phyloP scores from a whole-genome alignment of 2,888 invertebrate genomes.

The Bellardia pandia region DNA sequence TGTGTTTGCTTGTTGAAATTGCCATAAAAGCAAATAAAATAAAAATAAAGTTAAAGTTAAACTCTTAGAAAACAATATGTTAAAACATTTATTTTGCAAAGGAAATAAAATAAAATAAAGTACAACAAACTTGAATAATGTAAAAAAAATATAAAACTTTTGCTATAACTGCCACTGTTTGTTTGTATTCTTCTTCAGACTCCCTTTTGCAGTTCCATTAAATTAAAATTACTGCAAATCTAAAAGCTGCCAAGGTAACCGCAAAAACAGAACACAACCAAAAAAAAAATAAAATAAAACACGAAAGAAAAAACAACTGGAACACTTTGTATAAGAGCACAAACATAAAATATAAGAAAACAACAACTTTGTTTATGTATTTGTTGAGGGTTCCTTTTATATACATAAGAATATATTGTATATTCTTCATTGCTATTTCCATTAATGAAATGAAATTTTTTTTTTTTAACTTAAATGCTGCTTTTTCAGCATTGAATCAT shows the following conservation, averaged over 20 bases:
- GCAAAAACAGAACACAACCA: conserved; percentile 31
- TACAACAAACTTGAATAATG: neutral
- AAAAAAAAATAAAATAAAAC: conserved; percentile 11
- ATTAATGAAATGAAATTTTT: conserved; percentile 67
- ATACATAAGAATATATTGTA: neutral
- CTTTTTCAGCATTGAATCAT: neutral
- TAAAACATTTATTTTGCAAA: conserved; percentile 37
- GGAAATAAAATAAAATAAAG: neutral
- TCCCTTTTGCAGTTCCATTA: conserved; percentile 57
- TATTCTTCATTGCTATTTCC: conserved; percentile 32
- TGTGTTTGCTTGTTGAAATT: conserved; percentile 8
- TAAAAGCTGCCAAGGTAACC: conserved; percentile 67
- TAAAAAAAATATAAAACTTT: neutral
- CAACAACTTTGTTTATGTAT: conserved; percentile 19
- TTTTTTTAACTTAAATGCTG: conserved; percentile 41
- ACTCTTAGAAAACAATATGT: conserved; percentile 49
- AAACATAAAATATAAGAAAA: conserved; percentile 15
- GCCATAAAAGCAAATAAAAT: conserved; percentile 11
- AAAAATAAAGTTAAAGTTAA: conserved; percentile 20
- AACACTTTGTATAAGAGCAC: conserved; percentile 42
- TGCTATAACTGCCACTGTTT: neutral
- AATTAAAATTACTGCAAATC: conserved; percentile 66
- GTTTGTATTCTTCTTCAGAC: neutral
- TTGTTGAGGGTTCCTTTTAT: conserved; percentile 34
- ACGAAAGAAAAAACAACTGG: neutral